Conservation (phyloP, 1,140 invertebrate genomes). For the Olivierus martensii region DNA sequence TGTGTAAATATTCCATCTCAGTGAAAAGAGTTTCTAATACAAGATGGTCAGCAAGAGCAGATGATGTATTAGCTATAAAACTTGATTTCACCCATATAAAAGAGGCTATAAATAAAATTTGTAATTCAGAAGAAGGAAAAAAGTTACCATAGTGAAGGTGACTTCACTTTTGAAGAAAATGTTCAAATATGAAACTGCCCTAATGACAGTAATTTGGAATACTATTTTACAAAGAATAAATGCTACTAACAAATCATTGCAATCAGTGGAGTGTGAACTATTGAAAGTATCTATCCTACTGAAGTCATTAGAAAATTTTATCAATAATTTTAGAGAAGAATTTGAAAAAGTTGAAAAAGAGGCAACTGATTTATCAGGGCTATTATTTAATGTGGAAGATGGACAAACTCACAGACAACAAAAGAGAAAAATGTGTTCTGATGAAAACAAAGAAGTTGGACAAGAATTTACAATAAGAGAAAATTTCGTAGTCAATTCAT, state of each 20-base stretch:
- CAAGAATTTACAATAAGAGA: not conserved
- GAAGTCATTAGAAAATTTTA: not conserved
- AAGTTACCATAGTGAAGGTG: not conserved
- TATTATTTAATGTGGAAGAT: not conserved
- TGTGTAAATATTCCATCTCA: not conserved
- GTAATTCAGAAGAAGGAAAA: not conserved
- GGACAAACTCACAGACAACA: not conserved
- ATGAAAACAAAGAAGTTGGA: no score
- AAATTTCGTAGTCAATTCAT: not conserved
- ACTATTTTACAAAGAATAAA: not conserved
- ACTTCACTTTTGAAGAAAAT: not conserved
- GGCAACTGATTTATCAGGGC: not conserved
- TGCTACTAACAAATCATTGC: not conserved
- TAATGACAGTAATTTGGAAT: not conserved
- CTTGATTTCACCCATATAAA: no score
- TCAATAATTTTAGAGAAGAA: not conserved
- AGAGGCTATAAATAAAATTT: no score
- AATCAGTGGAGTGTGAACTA: not conserved
- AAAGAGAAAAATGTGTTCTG: no score
- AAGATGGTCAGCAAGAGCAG: no score
- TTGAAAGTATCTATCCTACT: not conserved
- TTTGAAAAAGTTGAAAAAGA: slow-evolving; percentile 2
- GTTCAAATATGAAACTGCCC: not conserved
- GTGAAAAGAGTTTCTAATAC: not conserved
- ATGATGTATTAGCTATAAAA: no score